Base-by-base conservation (phyloP, 2,888 invertebrate species). In the Alentia gelatinosa region DNA sequence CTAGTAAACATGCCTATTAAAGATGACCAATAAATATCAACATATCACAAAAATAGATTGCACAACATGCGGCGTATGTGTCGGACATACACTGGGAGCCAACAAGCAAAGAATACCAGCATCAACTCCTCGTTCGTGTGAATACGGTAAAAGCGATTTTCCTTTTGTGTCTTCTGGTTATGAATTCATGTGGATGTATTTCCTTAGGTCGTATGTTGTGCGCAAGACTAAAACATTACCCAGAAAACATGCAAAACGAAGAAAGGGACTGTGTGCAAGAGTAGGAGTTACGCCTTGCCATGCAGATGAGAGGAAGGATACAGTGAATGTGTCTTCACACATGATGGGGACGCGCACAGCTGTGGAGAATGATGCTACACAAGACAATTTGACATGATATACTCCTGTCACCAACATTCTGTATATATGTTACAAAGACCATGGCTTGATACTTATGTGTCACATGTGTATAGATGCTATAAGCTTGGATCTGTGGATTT, bases 21-120 rank as follows among this genome's bases (percentile, higher is more conserved):
- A 37, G 79, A 79, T 79, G 79, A 79, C 79, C 79, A 79, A 79
- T 79, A 79, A 79, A 79, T 79, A 79, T 79, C 79, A 23, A 79
- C 79, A 79, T 79, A 79, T 79, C 79, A 79, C 79, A 79, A 79
- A 9, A 79, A 33, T 74, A 33, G 26, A 26, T 33, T 74, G 33
- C 33, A 74, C 74, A 5, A 19, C 74, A 5, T 4, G 33, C 33
- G 26, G 4, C 33, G 33, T 56, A n/a, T 56, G 56, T 56, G 56
- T 56, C 19, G 23, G 56, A 56, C 19, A n/a, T 56, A n/a, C 56
- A 56, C 56, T 56, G 5, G 19, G n/a, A 56, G 5, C 56, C 56
- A 4, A 12, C 19, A 56, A 56, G 56, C 56, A 56, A 5, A 56
- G 5, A 56, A 56, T 9, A 19, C 56, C 5, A 56, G 56, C 56